Evolutionary conservation across 92 coral and sea anemone species (phyloP).

Genomic region (Zoanthus gigantus): DNA sequence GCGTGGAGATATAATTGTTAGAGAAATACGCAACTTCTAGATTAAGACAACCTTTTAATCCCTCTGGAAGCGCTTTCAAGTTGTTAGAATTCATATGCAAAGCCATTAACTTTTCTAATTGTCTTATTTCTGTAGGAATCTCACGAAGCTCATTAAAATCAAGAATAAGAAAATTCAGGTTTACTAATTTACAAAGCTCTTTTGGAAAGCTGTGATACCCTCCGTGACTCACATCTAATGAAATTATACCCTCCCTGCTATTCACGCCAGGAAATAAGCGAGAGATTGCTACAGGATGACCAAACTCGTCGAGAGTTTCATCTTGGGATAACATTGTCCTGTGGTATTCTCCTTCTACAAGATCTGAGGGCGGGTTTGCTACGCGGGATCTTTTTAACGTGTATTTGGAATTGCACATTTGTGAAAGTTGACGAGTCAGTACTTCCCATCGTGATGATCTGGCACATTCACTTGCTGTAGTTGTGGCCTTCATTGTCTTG

Average conservation of each 20-base stretch:
- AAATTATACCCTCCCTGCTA: slow-evolving; percentile 65
- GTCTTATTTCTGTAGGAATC: slow-evolving; percentile 61
- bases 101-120: slow-evolving; percentile 67
- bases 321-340: neutral
- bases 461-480: slow-evolving; percentile 55
- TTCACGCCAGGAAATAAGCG: slow-evolving; percentile 63
- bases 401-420: slow-evolving; percentile 53
- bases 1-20: slow-evolving; percentile 64
- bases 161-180: slow-evolving; percentile 72
- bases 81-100: slow-evolving; percentile 70
- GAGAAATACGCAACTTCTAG: slow-evolving; percentile 69
- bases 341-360: neutral
- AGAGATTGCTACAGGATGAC: slow-evolving; percentile 68
- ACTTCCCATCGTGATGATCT: slow-evolving; percentile 87
- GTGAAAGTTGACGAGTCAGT: slow-evolving; percentile 68
- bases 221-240: slow-evolving; percentile 75
- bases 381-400: slow-evolving; percentile 85
- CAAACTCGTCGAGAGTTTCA: slow-evolving; percentile 68
- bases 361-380: slow-evolving; percentile 10
- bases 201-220: slow-evolving; percentile 60
- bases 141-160: slow-evolving; percentile 73
- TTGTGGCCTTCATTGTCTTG: slow-evolving; percentile 49
- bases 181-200: slow-evolving; percentile 70
- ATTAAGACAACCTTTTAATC: slow-evolving; percentile 52
- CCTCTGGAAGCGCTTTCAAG: slow-evolving; percentile 66